Base-by-base conservation (phyloP, 2,113 vertebrate species). In the Speoplatyrhinus poulsoni region DNA sequence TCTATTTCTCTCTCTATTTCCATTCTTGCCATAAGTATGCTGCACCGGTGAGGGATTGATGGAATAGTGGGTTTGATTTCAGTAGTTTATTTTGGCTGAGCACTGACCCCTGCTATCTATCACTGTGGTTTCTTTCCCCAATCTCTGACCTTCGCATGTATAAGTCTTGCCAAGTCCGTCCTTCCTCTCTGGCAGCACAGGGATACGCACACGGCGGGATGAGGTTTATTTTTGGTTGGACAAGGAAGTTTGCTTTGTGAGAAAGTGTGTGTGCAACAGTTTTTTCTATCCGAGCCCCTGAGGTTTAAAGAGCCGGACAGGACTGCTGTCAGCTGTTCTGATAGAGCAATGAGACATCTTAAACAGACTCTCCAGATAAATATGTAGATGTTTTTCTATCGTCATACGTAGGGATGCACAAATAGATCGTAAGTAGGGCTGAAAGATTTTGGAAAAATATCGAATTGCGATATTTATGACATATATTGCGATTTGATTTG, bases 141-240 rank as follows among this genome's bases (percentile, higher is more conserved):
- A 60, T 79, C 78, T 69, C 55, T 83, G 87, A 90, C 85, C 81
- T 89, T 70, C 10, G 19, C 64, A 61, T 79, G 64, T 59, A 68
- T 50, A 69, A 65, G 60, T 47, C 60, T 74, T 76, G 56, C 57
- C 60, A 53, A 86, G 82, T 60, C 70, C 82, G 71, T 12, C 74
- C 82, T 88, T 87, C 80, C 75, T 79, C 57, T 65, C 54, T 16
- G 0, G 72, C 67, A 33, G 54, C 57, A 77, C 75, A 69, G 73
- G 73, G 80, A 85, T 6, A 65, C 69, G 67, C 77, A 78, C 82
- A 58, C 53, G 33, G 73, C 73, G 64, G 67, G 69, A 59, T 1
- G 0, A 19, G 57, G 82, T 88, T 88, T 84, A 73, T 87, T 90
- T 87, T 85, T 69, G 67, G 75, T 72, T 67, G 4, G 16, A 55